Evolutionary conservation across 1,140 invertebrate genomes (phyloP).

Genomic region (Brachionus rotundiformis): DNA sequence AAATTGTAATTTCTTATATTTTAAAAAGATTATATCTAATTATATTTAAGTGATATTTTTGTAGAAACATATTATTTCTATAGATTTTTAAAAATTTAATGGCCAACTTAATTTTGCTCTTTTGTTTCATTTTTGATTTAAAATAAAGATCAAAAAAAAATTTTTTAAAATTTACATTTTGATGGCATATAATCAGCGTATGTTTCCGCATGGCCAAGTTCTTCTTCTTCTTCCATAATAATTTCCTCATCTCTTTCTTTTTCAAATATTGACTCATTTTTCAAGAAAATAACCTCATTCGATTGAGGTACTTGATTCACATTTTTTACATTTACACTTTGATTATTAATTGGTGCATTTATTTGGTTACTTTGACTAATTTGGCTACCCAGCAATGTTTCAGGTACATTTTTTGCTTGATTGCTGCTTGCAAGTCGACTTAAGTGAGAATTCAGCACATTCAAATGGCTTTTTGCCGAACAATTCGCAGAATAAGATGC

Average conservation of each 20-base stretch:
- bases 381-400: background rate
- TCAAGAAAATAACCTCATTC: background rate
- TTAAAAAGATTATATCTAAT: no score
- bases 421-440: background rate
- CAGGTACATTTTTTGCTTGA: background rate
- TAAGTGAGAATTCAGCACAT: slow-evolving; percentile 20
- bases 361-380: background rate
- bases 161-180: slow-evolving; percentile 75
- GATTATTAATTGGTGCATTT: background rate
- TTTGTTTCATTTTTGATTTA: no score
- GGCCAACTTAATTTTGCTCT: no score
- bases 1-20: no score
- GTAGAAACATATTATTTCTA: no score
- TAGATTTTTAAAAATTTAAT: no score
- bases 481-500: background rate
- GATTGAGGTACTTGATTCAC: background rate
- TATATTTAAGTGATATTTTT: no score
- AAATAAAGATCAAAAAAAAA: background rate
- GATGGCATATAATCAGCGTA: slow-evolving; percentile 96
- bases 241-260: slow-evolving; percentile 20
- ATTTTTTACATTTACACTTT: background rate
- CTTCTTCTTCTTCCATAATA: slow-evolving; percentile 38
- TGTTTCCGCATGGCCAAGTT: slow-evolving; percentile 74
- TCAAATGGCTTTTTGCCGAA: background rate
- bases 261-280: background rate